Conservation (phyloP, 2,888 invertebrate species). For the Mesoligia furuncula region DNA sequence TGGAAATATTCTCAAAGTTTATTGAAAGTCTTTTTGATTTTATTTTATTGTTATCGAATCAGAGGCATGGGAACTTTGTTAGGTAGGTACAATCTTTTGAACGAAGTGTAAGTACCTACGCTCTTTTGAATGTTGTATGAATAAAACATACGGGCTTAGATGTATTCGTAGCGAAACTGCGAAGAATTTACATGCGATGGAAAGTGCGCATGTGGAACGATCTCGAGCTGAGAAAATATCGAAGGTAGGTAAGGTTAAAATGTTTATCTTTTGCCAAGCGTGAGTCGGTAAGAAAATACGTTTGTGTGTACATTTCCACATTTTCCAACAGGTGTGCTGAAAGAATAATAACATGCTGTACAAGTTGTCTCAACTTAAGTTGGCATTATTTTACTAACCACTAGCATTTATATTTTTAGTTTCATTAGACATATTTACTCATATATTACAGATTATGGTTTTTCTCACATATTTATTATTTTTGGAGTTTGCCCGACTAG, state of each 20-base stretch:
- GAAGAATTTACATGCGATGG: constrained; percentile 51
- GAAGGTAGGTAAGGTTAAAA: constrained; percentile 36
- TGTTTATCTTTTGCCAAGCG: constrained; percentile 29
- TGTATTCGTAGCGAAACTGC: constrained; percentile 39
- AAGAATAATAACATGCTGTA: not conserved
- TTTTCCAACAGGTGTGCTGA: not conserved
- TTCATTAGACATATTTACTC: not conserved
- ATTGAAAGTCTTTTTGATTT: constrained; percentile 58
- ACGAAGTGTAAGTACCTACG: constrained; percentile 20
- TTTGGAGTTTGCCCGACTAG: not conserved
- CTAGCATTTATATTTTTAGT: not conserved
- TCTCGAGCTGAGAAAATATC: constrained; percentile 10
- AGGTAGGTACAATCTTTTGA: constrained; percentile 29
- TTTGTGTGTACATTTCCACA: constrained; percentile 21
- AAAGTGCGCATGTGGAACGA: constrained; percentile 11
- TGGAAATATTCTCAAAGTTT: constrained; percentile 60
- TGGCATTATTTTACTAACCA: not conserved
- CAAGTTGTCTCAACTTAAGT: not conserved
- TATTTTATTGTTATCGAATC: constrained; percentile 58
- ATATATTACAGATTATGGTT: not conserved
- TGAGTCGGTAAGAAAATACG: constrained; percentile 12
- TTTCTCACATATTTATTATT: not conserved
- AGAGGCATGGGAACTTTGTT: constrained; percentile 43
- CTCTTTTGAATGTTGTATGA: constrained; percentile 56
- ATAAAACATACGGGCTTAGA: constrained; percentile 57